Evolutionary conservation across 1,140 invertebrate species (phyloP), one percentile per base, ranked within the genome.

Genomic region (Aphidius gifuensis): DNA sequence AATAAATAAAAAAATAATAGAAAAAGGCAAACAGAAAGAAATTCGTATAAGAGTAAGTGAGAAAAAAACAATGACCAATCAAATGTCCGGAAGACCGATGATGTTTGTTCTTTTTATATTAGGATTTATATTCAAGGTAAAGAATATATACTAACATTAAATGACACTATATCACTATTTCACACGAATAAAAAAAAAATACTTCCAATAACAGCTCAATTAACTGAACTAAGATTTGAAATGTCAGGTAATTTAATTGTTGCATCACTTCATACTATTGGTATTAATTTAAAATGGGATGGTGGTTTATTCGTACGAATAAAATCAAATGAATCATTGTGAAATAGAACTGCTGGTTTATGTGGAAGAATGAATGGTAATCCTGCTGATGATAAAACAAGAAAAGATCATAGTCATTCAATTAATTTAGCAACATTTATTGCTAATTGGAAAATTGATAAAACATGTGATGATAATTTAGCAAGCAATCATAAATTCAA

Each of bases 361-460:
- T 96, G 93, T 73, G 92, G 93, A 0, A 83, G 78, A 5, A 82
- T 92, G 59, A 89, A 95, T 76, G 89, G 90, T 0, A 80, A 86
- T 64, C 70, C 75, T 5, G 75, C 76, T 5, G 90, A 93, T 69
- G 92, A 96, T 75, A 83, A 93, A 47, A 74, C 77, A 16, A 85
- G 83, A 69, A n/a, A 55, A 16, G 85, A 86, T 60, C 85, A 86
- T 3, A 78, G 68, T 9, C 61, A 70, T 5, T 78, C 80, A 0
- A 80, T 73, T 58, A 84, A 77, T 64, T 74, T 83, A 40, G 70
- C 77, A 0, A 80, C 81, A 9, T 86, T 91, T 66, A 86, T 85
- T 3, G 83, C 84, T 16, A 85, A 84, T 21, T 92, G 90, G 89
- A 83, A 87, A 70, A 76, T 90, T 58, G 86, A 80, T 74, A 88